phyloP scores from a whole-genome alignment of 37 sponge, comb jelly and placozoan genomes.

The Halichondria panicea region DNA sequence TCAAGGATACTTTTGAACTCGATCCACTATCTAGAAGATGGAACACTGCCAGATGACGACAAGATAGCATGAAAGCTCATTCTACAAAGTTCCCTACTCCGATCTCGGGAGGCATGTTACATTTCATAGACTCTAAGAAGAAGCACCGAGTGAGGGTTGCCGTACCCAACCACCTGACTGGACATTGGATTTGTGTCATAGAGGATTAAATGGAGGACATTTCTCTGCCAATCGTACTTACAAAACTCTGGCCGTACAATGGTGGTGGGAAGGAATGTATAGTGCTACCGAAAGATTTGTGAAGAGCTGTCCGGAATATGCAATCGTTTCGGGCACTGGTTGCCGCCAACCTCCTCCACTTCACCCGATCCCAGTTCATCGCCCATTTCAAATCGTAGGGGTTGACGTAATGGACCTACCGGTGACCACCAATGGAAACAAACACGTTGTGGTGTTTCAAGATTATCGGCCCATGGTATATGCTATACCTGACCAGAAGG shows the following conservation, averaged over 20 bases:
- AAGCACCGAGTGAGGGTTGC: slow-evolving; percentile 21
- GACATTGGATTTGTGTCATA: slow-evolving; percentile 2
- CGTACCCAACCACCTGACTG: slow-evolving; percentile 34
- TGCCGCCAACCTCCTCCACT: slow-evolving; percentile 25
- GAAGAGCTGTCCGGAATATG: slow-evolving; percentile 46
- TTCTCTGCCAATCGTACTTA: slow-evolving; percentile 42
- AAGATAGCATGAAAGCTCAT: slow-evolving; percentile 13
- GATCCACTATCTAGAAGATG: slow-evolving; percentile 3
- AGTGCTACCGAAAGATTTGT: background rate
- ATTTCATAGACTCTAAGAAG: slow-evolving; percentile 26
- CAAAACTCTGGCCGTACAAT: background rate
- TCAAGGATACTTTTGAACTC: slow-evolving; percentile 27
- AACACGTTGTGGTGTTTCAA: no score
- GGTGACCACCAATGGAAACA: no score
- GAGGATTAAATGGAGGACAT: slow-evolving; percentile 35
- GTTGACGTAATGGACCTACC: no score
- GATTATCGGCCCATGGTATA: no score
- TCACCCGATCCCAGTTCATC: slow-evolving; percentile 42
- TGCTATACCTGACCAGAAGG: no score
- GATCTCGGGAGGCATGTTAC: slow-evolving; percentile 22
- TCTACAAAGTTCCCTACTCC: slow-evolving; percentile 17
- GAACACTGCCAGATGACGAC: slow-evolving; percentile 30
- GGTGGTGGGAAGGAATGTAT: slow-evolving; percentile 65
- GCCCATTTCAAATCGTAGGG: no score
- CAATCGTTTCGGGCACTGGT: slow-evolving; percentile 10